These are phyloP conservation scores for Boloria euphrosyne DNA, from an alignment of 2,888 invertebrate species.

Conservation along the genomic window DNA sequence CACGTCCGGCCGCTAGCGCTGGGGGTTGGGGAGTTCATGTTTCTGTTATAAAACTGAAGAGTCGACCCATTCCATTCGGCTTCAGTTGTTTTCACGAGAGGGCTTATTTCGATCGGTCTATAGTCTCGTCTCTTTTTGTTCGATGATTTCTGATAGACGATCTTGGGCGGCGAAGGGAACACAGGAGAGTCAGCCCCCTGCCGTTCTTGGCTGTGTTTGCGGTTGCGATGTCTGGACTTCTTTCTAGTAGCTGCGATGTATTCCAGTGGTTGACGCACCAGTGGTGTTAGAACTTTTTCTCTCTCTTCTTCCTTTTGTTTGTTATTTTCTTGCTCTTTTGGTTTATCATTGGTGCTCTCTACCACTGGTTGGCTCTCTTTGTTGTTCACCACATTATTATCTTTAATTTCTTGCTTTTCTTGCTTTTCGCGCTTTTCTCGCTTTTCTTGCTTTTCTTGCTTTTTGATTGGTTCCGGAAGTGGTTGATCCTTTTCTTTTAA, in stretches of 20 bases:
- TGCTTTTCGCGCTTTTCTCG: too few relatives aligned
- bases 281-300: slow-evolving; percentile 83
- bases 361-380: slow-evolving; percentile 67
- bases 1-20: slow-evolving; percentile 77
- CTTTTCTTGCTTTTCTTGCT: not conserved
- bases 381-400: slow-evolving; percentile 51
- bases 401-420: slow-evolving; percentile 58
- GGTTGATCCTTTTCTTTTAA: slow-evolving; percentile 76
- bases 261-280: slow-evolving; percentile 88
- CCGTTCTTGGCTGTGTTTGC: slow-evolving; percentile 83
- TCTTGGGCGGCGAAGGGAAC: slow-evolving; percentile 86
- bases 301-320: slow-evolving; percentile 62
- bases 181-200: slow-evolving; percentile 87
- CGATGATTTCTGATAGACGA: slow-evolving; percentile 81
- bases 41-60: slow-evolving; percentile 85
- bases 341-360: slow-evolving; percentile 57
- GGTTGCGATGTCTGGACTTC: slow-evolving; percentile 85
- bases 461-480: slow-evolving; percentile 48
- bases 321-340: slow-evolving; percentile 56
- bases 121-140: slow-evolving; percentile 83
- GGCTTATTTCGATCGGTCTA: slow-evolving; percentile 79
- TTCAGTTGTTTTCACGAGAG: slow-evolving; percentile 68
- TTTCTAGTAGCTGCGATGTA: slow-evolving; percentile 88
- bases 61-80: slow-evolving; percentile 87
- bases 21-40: slow-evolving; percentile 83